These are phyloP conservation scores for Perca schrenkii DNA, from an alignment of 2,113 vertebrate genomes.

Conservation along the genomic window DNA sequence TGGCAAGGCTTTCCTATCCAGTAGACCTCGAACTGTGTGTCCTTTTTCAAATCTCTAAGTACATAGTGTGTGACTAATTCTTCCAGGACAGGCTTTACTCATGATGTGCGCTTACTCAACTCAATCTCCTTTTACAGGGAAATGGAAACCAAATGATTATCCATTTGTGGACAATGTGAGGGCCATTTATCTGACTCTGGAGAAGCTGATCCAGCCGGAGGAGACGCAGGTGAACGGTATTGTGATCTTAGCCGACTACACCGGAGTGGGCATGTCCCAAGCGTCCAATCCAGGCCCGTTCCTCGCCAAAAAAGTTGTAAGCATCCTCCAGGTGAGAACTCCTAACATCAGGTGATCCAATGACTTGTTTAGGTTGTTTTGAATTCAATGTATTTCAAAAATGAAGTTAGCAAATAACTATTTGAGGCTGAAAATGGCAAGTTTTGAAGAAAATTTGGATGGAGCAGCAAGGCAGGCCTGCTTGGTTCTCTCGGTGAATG, in stretches of 20 bases:
- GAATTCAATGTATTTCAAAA: not conserved
- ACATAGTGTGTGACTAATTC: slow-evolving; percentile 11
- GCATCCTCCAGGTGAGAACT: slow-evolving; percentile 94
- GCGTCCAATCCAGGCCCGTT: slow-evolving; percentile 98
- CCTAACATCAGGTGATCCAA: rapidly evolving
- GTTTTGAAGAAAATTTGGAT: too few relatives aligned
- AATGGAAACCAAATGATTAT: slow-evolving; percentile 95
- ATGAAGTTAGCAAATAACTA: not conserved
- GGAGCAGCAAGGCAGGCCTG: too few relatives aligned
- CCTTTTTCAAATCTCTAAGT: not conserved
- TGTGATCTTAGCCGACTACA: slow-evolving; percentile 97
- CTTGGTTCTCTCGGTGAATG: too few relatives aligned
- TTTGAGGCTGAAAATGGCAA: too few relatives aligned
- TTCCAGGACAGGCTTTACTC: not conserved
- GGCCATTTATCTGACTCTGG: slow-evolving; percentile 96
- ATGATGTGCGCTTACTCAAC: not conserved
- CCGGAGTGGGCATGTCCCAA: slow-evolving; percentile 96
- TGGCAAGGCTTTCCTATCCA: not conserved
- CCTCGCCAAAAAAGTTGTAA: slow-evolving; percentile 97
- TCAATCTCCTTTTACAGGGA: slow-evolving; percentile 85
- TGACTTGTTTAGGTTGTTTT: not conserved
- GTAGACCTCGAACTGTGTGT: not conserved
- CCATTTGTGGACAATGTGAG: slow-evolving; percentile 97
- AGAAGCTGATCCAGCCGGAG: slow-evolving; percentile 98
- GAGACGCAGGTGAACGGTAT: slow-evolving; percentile 98